phyloP scores from a whole-genome alignment of 2,888 invertebrate genomes.

The Neoaliturus tenellus region DNA sequence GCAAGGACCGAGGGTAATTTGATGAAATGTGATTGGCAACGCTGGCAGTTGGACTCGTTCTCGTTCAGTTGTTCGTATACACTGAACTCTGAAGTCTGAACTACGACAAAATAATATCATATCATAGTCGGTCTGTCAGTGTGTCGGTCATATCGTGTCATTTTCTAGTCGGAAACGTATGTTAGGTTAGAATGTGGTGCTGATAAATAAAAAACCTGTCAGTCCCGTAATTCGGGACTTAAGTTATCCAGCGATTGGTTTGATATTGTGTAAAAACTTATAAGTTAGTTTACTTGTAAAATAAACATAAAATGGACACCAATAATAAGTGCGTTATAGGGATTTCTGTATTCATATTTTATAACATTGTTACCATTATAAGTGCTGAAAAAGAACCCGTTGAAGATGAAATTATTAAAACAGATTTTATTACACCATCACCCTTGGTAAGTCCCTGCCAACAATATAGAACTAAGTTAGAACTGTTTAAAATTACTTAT shows the following conservation, averaged over 20 bases:
- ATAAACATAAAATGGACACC: not conserved
- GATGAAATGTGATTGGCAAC: no score
- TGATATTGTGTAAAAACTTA: not conserved
- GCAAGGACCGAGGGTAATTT: no score
- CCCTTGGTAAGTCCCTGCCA: not conserved
- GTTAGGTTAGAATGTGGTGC: not conserved
- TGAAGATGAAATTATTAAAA: conserved; percentile 43
- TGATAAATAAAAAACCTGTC: not conserved
- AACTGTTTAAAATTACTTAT: no score
- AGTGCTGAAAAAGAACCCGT: conserved; percentile 37
- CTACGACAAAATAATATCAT: no score
- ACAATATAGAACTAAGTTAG: no score
- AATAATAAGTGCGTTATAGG: not conserved
- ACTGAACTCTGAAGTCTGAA: no score
- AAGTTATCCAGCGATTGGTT: not conserved
- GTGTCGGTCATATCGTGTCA: no score
- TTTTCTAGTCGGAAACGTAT: no score
- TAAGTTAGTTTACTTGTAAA: not conserved
- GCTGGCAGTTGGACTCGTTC: no score
- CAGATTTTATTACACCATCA: conserved; percentile 1
- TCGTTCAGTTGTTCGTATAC: no score
- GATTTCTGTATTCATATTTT: not conserved
- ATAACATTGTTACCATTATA: not conserved
- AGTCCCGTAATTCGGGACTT: not conserved
- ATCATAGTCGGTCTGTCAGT: no score